phyloP scores from a whole-genome alignment of 2,113 vertebrate genomes.

The Anser brachyrhynchus region DNA sequence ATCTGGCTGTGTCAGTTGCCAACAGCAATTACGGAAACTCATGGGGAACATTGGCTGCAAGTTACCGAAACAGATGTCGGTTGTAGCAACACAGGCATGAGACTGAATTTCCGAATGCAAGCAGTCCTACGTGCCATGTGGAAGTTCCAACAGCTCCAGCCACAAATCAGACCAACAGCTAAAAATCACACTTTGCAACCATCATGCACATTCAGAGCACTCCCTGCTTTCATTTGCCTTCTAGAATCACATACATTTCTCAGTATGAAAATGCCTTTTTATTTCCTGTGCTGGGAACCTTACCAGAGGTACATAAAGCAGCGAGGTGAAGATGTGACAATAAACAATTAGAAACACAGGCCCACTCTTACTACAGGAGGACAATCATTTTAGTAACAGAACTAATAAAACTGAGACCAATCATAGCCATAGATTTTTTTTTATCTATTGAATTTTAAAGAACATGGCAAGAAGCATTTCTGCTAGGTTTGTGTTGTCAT shows the following conservation, averaged over 20 bases:
- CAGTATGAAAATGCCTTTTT: neutral
- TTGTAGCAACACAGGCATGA: constrained; percentile 26
- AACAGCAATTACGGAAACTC: constrained; percentile 60
- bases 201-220: neutral
- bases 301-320: neutral
- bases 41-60: constrained; percentile 41
- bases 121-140: rapidly evolving
- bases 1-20: constrained; percentile 45
- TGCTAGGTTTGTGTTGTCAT: neutral
- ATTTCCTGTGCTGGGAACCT: neutral
- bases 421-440: neutral
- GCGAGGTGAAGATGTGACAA: neutral
- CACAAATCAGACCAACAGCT: neutral
- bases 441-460: neutral
- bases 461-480: neutral
- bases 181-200: neutral
- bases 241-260: neutral
- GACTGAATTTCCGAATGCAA: neutral
- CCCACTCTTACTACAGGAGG: neutral
- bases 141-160: neutral
- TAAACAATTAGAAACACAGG: neutral
- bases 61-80: constrained; percentile 62
- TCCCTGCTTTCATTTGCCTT: neutral
- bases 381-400: neutral
- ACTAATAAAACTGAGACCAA: neutral